A percentile compares a stretch with the other conserved stretches of the same genome.
phyloP scores from a whole-genome alignment of 2,888 invertebrate genomes.

The Microctonus hyperodae region DNA sequence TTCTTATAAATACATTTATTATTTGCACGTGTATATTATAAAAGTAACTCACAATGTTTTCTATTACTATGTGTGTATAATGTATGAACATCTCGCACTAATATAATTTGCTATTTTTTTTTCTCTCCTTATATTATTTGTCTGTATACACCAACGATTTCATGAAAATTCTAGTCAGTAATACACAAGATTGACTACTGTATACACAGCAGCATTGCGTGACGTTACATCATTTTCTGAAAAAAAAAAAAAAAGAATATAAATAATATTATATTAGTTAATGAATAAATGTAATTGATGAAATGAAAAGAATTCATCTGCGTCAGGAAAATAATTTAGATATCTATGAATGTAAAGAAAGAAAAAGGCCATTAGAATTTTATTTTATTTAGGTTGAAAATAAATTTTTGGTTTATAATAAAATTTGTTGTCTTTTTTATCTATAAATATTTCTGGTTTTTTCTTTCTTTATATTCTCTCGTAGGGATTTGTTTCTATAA shows the following conservation, averaged over 20 bases:
- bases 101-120: neutral
- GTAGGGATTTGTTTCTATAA: neutral
- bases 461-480: too few species aligned
- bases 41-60: neutral
- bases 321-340: too few species aligned
- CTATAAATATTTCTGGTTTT: too few species aligned
- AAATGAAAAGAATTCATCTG: too few species aligned
- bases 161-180: slow-evolving; percentile 1
- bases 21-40: neutral
- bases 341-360: too few species aligned
- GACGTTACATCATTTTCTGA: neutral
- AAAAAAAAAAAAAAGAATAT: neutral
- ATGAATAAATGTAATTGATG: too few species aligned
- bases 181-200: neutral
- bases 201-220: neutral
- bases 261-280: too few species aligned
- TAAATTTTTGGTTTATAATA: neutral
- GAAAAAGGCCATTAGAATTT: too few species aligned
- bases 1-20: neutral
- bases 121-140: neutral
- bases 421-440: neutral
- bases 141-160: neutral
- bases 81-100: neutral
- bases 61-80: neutral
- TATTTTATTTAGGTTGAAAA: too few species aligned